phyloP scores from a whole-genome alignment of 2,797 vertebrate genomes.

The Cottoperca gobio region DNA sequence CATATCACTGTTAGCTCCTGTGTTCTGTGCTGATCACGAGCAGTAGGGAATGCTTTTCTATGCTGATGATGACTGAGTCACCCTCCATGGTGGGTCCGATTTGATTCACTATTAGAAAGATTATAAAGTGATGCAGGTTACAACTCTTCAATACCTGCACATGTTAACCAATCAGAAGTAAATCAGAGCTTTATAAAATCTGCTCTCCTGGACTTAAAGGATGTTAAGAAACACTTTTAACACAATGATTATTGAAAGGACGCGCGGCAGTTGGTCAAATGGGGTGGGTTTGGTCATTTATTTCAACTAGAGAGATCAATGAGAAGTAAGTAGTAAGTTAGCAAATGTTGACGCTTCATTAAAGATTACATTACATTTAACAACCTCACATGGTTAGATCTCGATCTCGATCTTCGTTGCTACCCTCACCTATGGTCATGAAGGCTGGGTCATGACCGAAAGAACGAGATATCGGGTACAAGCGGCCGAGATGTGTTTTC shows the following conservation, averaged over 20 bases:
- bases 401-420: too few relatives aligned
- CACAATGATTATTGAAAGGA: not conserved
- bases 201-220: not conserved
- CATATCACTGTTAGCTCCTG: conserved; percentile 22
- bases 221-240: not conserved
- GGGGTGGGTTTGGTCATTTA: too few relatives aligned
- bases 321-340: too few relatives aligned
- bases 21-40: conserved; percentile 50
- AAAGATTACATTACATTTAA: too few relatives aligned
- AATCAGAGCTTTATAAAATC: not conserved
- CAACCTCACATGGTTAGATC: too few relatives aligned
- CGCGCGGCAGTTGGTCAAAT: not conserved
- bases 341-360: not conserved
- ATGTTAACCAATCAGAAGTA: not conserved
- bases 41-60: conserved; percentile 51
- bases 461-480: too few relatives aligned
- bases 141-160: not conserved
- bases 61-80: conserved; percentile 54
- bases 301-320: too few relatives aligned
- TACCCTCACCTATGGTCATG: too few relatives aligned
- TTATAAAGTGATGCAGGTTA: conserved; percentile 3
- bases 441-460: too few relatives aligned
- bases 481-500: too few relatives aligned
- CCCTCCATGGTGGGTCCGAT: conserved; percentile 7
- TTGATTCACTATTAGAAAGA: not conserved